phyloP scores from a whole-genome alignment of 2,888 invertebrate genomes.

The Choristoneura rosaceana region DNA sequence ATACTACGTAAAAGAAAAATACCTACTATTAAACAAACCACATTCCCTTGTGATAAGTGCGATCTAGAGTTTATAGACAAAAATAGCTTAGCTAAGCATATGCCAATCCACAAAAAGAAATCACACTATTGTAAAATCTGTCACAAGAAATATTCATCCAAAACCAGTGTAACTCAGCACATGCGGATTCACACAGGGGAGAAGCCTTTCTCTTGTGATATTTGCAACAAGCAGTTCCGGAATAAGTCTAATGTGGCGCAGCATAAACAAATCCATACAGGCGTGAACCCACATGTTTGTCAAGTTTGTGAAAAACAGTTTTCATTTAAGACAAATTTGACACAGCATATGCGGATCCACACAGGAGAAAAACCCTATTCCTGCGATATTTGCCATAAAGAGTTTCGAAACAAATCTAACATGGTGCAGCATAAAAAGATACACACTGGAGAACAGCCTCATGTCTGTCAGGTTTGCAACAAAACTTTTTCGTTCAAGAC shows the following conservation, averaged over 20 bases:
- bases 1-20: background rate
- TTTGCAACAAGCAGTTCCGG: conserved; percentile 1
- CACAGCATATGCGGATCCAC: background rate
- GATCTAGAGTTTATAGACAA: background rate
- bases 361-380: conserved; percentile 2
- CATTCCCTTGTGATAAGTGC: background rate
- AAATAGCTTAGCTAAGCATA: background rate
- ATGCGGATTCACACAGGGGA: background rate
- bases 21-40: background rate
- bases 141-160: background rate
- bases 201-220: background rate
- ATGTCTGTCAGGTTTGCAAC: background rate
- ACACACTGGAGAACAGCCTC: background rate
- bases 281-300: background rate
- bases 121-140: background rate
- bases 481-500: background rate
- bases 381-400: conserved; percentile 1
- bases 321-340: background rate
- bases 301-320: background rate
- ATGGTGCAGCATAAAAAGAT: background rate
- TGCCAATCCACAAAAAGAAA: background rate
- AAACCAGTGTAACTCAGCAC: background rate
- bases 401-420: background rate
- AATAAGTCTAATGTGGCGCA: background rate
- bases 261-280: background rate